Conservation (phyloP, 2,888 invertebrate species). For the Pyrocoelia pectoralis region DNA sequence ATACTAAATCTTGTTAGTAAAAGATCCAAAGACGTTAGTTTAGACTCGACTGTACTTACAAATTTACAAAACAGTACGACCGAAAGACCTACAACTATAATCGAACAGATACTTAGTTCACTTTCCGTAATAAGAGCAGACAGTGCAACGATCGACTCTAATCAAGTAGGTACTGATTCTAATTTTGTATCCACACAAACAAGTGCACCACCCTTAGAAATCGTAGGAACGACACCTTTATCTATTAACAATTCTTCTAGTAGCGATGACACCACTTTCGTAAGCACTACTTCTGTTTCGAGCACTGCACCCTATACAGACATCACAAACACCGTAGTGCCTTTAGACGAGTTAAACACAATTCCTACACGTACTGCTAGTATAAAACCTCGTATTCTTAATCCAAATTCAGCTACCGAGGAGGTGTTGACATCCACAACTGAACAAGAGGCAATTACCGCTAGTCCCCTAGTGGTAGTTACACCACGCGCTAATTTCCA, state of each 20-base stretch:
- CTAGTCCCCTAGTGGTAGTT: conserved; percentile 1
- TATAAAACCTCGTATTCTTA: conserved; percentile 6
- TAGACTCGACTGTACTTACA: conserved; percentile 35
- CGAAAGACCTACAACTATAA: conserved; percentile 59
- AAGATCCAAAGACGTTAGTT: conserved; percentile 46
- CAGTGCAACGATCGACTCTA: conserved; percentile 39
- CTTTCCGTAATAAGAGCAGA: conserved; percentile 57
- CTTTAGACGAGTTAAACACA: conserved; percentile 24
- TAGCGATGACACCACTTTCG: conserved; percentile 36
- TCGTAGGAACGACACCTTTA: conserved; percentile 45
- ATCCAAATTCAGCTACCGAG: conserved; percentile 28
- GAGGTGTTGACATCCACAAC: conserved; percentile 46
- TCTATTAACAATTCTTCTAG: conserved; percentile 18
- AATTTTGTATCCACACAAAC: conserved; percentile 47
- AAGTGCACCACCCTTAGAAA: conserved; percentile 37
- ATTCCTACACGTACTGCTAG: conserved; percentile 24
- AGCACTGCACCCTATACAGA: conserved; percentile 19
- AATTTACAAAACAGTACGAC: conserved; percentile 47
- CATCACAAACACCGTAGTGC: conserved; percentile 17
- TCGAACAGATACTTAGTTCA: conserved; percentile 58
- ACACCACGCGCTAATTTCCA: neutral
- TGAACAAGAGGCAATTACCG: neutral
- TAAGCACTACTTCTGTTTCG: conserved; percentile 46
- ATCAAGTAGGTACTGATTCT: conserved; percentile 56
- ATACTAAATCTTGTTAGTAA: conserved; percentile 57